phyloP scores from a whole-genome alignment of 2,797 vertebrate species.

The Rhinella marina region DNA sequence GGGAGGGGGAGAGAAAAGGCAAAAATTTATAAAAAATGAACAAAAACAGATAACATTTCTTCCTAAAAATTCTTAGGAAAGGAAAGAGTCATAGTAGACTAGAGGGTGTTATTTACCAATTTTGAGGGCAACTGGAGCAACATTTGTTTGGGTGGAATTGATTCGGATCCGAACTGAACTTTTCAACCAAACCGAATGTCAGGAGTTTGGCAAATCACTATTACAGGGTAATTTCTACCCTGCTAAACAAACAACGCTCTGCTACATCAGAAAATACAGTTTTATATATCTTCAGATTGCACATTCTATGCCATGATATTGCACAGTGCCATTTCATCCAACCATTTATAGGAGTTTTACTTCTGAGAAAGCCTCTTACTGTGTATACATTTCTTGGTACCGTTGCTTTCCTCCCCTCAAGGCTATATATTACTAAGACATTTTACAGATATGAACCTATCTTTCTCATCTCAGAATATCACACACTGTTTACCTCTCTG shows the following conservation, averaged over 20 bases:
- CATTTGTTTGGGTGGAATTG: too few relatives aligned
- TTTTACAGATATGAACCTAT: slow-evolving; percentile 53
- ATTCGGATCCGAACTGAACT: too few relatives aligned
- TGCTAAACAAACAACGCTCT: not conserved
- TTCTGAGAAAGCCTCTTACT: slow-evolving; percentile 22
- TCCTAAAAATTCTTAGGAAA: too few relatives aligned
- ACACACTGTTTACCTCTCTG: slow-evolving; percentile 44
- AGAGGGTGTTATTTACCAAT: too few relatives aligned
- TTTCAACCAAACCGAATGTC: too few relatives aligned
- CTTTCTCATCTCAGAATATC: slow-evolving; percentile 53
- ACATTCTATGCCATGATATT: not conserved
- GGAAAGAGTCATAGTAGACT: too few relatives aligned
- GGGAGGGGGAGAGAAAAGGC: too few relatives aligned
- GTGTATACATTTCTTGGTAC: slow-evolving; percentile 35
- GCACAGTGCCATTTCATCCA: not conserved
- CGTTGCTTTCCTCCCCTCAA: slow-evolving; percentile 27
- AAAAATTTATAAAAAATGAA: too few relatives aligned
- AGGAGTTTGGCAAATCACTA: not conserved
- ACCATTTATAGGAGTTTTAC: slow-evolving; percentile 28
- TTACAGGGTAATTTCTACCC: not conserved
- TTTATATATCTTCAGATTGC: not conserved
- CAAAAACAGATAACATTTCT: too few relatives aligned
- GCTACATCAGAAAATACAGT: not conserved
- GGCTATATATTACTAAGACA: slow-evolving; percentile 47
- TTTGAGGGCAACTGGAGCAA: too few relatives aligned